Percentiles rank a stretch among this genome's conserved stretches.
Conservation (phyloP, 2,797 vertebrate genomes). For the Strix occidentalis region DNA sequence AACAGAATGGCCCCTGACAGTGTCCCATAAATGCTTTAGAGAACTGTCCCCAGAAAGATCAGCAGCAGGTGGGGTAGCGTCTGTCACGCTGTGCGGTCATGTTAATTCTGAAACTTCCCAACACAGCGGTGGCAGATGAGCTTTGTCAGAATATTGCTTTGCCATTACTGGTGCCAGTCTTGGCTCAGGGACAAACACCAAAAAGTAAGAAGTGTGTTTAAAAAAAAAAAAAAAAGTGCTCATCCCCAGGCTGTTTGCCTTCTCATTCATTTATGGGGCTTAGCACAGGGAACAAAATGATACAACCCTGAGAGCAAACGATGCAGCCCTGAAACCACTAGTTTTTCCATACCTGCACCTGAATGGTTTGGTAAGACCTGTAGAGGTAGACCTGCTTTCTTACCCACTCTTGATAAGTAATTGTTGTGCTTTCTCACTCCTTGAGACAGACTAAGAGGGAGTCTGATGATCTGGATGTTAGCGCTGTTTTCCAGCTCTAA, state of each 20-base stretch:
- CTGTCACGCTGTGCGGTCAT: neutral
- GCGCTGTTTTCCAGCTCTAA: neutral
- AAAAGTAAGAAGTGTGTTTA: neutral
- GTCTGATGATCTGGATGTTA: neutral
- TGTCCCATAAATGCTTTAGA: neutral
- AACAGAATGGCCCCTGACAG: neutral
- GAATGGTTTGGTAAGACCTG: neutral
- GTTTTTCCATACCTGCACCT: neutral
- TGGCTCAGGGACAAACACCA: neutral
- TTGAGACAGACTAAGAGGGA: neutral
- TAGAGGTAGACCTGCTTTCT: neutral
- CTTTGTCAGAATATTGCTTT: neutral
- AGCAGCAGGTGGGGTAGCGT: neutral
- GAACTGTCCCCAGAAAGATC: neutral
- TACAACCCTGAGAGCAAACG: neutral
- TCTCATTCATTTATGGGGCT: neutral
- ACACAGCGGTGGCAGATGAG: neutral
- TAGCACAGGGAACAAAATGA: neutral
- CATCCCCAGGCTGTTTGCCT: neutral
- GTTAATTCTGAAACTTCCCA: neutral
- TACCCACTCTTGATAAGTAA: neutral
- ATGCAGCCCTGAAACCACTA: neutral
- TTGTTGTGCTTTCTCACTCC: neutral
- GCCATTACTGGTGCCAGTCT: neutral
- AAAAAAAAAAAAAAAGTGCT: neutral